Base-by-base conservation (phyloP, 2,888 invertebrate species). In the Torymus auratus region DNA sequence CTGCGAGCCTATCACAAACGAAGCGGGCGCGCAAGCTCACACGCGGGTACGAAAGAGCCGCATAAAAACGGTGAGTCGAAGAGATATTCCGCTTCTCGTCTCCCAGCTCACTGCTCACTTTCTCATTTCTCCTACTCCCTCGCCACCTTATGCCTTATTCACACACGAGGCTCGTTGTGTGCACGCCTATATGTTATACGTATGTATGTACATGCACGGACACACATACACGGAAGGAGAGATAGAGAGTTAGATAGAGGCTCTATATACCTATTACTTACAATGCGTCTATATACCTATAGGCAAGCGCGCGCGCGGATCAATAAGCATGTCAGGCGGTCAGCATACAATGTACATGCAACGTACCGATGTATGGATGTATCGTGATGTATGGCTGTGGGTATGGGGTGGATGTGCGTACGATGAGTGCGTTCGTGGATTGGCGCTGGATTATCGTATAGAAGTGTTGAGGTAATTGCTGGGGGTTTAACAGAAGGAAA, bases 251-350 rank as follows among this genome's bases (percentile, higher is more conserved):
- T 28, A 28, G 28, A 28, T 2, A 2, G 28, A 28, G 28, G 28
- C 28, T 4, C 14, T 15, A 58, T 11, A 56, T n/a, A 23, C 17
- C 4, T 14, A 56, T 28, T 2, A 53, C 10, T 28, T 2, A 53
- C 10, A 55, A 20, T 4, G 50, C 17, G 67, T 15, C 14, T 60
- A 15, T n/a, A 41, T 0, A 56, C 50, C 14, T 60, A 15, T n/a
- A 41, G 1, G 64, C 50, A 53, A 14, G 13, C 14, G 52, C 20
- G 15, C 2, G 4, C 50, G 3, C n/a, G 15, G 67, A 68, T 80
- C 71, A 15, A 80, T 80, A 80, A 75, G 55, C 65, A 58, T 61
- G 71, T 80, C 71, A 80, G 65, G 70, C 69, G 68, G 69, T 50
- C 73, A 65, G 17, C 58, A 64, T 28, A 17, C 20, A 20, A 2